Evolutionary conservation across 1,140 invertebrate species (phyloP), one percentile per base, ranked within the genome.

Genomic region (Argopecten irradians): DNA sequence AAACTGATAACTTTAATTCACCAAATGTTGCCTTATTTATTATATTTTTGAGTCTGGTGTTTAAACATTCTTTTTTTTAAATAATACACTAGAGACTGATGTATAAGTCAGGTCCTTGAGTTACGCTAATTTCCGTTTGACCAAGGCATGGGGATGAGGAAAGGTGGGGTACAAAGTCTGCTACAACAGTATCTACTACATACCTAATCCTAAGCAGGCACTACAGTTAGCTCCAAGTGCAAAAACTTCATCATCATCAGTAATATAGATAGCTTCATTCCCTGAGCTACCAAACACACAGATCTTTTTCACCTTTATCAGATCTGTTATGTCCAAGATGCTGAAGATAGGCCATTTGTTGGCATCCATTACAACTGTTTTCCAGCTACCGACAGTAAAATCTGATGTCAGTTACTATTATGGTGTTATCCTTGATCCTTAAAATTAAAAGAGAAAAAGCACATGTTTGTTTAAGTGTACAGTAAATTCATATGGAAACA

Each of bases 231-330:
- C 96, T 55, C 97, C 97, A 82, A 97, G 91, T 13, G 96, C 96
- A 94, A 96, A 97, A 3, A 97, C 96, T 91, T 96, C 96, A 93
- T 97, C 96, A 91, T 96, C 96, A 90, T 96, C 96, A 34, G 96
- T 97, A 22, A 97, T 96, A 85, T 97, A 96, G 55, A 97, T 94
- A 34, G 97, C 97, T 95, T 97, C 97, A 94, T 97, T 97, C 22
- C 97, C 97, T 46, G 97, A 95, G 90, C 96, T 96, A 96, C 97
- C 97, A 95, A 97, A 97, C 16, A 97, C 97, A 92, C 96, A 96
- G 35, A 96, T 96, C 89, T 97, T 95, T 90, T 96, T 96, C 39
- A 97, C 96, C 88, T 95, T 96, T 1, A 94, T 90, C 0, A 96
- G 91, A 90, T 97, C 96, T 41, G 96, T 96, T 11, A 95, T 93